phyloP scores from a whole-genome alignment of 1,140 invertebrate species.

The Drosophila insularis region DNA sequence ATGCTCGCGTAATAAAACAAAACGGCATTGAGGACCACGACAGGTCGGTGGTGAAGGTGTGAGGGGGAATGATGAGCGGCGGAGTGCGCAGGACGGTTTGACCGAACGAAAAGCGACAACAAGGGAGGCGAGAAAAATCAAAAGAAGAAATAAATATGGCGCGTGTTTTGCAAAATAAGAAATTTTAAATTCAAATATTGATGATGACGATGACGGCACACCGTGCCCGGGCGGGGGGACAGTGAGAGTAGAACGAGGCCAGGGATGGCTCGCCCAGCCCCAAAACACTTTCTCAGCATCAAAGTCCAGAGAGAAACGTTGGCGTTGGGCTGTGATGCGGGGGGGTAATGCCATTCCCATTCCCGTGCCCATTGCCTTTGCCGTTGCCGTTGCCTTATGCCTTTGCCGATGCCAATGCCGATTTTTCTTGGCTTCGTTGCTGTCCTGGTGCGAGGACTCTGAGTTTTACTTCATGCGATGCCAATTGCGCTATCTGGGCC shows the following conservation, averaged over 20 bases:
- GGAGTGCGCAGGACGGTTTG: slow-evolving; percentile 27
- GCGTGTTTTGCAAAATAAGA: slow-evolving; percentile 65
- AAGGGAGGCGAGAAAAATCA: slow-evolving; percentile 57
- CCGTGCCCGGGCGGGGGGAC: slow-evolving; percentile 11
- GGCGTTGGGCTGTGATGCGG: slow-evolving; percentile 33
- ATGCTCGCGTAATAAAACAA: slow-evolving; percentile 78
- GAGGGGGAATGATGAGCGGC: slow-evolving; percentile 17
- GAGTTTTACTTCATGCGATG: slow-evolving; percentile 27
- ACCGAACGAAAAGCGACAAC: slow-evolving; percentile 32
- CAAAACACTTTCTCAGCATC: not conserved
- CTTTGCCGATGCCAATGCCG: not conserved
- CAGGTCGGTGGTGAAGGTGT: slow-evolving; percentile 1
- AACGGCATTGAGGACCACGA: slow-evolving; percentile 44
- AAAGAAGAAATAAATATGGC: slow-evolving; percentile 79
- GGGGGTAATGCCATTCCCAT: too few species aligned
- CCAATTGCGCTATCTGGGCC: slow-evolving; percentile 15
- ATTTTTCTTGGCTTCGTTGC: slow-evolving; percentile 45
- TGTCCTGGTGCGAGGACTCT: slow-evolving; percentile 18
- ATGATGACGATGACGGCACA: slow-evolving; percentile 54
- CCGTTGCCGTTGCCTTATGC: not conserved
- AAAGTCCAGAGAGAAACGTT: slow-evolving; percentile 28
- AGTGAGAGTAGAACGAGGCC: not conserved
- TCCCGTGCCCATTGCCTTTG: too few species aligned
- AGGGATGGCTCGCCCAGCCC: not conserved
- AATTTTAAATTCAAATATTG: slow-evolving; percentile 80